Conservation (phyloP, 2,888 invertebrate species). For the Meloe dianella region DNA sequence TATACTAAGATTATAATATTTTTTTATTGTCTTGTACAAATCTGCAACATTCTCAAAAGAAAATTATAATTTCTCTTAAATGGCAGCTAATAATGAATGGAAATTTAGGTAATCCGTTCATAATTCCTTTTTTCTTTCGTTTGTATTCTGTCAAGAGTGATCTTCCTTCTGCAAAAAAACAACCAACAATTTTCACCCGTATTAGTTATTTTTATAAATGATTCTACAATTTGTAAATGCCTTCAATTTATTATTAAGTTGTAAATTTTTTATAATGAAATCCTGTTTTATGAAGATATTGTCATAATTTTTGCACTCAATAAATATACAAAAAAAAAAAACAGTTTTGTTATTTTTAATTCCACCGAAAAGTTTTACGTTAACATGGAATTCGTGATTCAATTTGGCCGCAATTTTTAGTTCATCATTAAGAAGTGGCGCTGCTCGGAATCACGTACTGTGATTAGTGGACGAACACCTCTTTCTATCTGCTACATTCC, state of each 20-base stretch:
- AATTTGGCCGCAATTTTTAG: too few species aligned
- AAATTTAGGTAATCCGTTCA: conserved; percentile 25
- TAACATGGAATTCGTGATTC: too few species aligned
- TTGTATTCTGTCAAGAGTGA: neutral
- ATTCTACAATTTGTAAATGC: conserved; percentile 44
- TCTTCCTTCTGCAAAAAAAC: neutral
- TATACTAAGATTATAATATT: conserved; percentile 45
- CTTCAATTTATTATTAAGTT: conserved; percentile 42
- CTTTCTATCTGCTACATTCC: too few species aligned
- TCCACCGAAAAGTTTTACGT: too few species aligned
- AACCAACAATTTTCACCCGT: conserved; percentile 1
- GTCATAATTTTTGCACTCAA: conserved; percentile 53
- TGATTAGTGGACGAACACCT: too few species aligned
- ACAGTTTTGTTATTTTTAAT: neutral
- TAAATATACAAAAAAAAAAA: conserved; percentile 41
- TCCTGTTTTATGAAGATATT: conserved; percentile 47
- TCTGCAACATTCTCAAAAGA: conserved; percentile 19
- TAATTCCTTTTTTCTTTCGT: neutral
- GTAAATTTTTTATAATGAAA: conserved; percentile 48
- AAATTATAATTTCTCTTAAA: conserved; percentile 28
- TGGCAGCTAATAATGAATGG: conserved; percentile 27
- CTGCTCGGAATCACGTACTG: too few species aligned
- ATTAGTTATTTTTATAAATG: conserved; percentile 35
- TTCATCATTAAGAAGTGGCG: too few species aligned
- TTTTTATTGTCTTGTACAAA: conserved; percentile 49